Evolutionary conservation across 2,888 invertebrate genomes (phyloP).

Genomic region (Trisateles emortualis): DNA sequence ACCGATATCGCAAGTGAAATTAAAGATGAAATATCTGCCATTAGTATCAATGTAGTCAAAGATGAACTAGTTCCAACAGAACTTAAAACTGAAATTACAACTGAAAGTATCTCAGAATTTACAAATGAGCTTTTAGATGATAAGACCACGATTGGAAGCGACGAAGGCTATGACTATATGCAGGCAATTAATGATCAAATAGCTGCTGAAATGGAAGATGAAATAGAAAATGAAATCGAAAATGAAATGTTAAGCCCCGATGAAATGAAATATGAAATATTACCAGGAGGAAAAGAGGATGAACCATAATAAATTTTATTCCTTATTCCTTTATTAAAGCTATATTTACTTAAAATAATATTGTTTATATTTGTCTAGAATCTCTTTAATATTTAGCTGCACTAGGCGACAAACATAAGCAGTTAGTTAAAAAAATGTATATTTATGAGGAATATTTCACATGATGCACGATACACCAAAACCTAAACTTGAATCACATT

Average conservation of each 20-base stretch:
- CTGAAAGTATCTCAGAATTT: background rate
- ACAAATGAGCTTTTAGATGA: background rate
- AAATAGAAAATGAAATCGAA: background rate
- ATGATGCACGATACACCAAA: conserved; percentile 4
- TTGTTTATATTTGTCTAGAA: too few relatives aligned
- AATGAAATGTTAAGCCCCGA: background rate
- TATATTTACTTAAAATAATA: too few relatives aligned
- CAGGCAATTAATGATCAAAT: background rate
- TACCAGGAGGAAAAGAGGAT: background rate
- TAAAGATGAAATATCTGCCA: background rate
- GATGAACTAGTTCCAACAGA: background rate
- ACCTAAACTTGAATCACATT: conserved; percentile 31
- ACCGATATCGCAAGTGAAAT: background rate
- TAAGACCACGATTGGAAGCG: background rate
- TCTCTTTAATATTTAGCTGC: too few relatives aligned
- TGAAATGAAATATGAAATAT: background rate
- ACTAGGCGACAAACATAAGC: too few relatives aligned
- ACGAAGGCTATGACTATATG: background rate
- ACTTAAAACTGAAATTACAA: background rate
- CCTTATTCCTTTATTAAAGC: background rate
- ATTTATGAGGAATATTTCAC: too few relatives aligned
- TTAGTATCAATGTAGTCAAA: background rate
- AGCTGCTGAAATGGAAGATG: background rate
- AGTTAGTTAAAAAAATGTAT: too few relatives aligned
- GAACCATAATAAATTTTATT: background rate